A percentile compares a stretch with the other conserved stretches of the same genome.
Conservation (phyloP, 2,113 vertebrate species). For the Etheostoma cragini region DNA sequence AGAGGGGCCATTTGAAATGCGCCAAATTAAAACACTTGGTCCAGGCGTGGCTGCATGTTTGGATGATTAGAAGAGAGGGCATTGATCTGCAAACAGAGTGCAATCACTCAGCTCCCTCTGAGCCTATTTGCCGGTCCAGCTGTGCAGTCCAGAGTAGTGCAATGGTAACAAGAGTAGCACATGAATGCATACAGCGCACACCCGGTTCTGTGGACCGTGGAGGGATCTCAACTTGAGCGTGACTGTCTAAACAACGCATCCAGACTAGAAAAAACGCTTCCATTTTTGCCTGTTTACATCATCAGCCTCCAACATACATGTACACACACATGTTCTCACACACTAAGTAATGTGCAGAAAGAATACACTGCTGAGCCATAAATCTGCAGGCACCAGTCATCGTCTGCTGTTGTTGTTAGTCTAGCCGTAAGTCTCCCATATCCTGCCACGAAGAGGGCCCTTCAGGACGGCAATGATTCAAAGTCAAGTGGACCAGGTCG, state of each 20-base stretch:
- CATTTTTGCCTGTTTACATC: constrained; percentile 70
- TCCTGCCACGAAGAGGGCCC: constrained; percentile 61
- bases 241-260: constrained; percentile 64
- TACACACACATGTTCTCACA: constrained; percentile 37
- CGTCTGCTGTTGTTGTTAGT: constrained; percentile 72
- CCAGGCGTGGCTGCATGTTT: constrained; percentile 43
- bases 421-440: constrained; percentile 62
- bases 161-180: constrained; percentile 61
- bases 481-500: constrained; percentile 35
- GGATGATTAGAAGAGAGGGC: constrained; percentile 65
- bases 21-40: constrained; percentile 62
- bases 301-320: constrained; percentile 14
- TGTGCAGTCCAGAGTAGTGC: constrained; percentile 19
- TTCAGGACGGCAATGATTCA: constrained; percentile 59
- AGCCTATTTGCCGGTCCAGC: constrained; percentile 51
- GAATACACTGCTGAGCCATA: constrained; percentile 26
- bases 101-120: constrained; percentile 45
- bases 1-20: constrained; percentile 7
- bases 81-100: constrained; percentile 68
- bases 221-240: constrained; percentile 56
- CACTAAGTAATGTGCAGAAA: constrained; percentile 23
- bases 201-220: constrained; percentile 25
- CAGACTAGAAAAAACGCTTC: constrained; percentile 54
- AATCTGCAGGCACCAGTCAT: constrained; percentile 62
- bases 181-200: constrained; percentile 41